Conservation (phyloP, 2,797 vertebrate species). For the Pseudochirops corinnae region DNA sequence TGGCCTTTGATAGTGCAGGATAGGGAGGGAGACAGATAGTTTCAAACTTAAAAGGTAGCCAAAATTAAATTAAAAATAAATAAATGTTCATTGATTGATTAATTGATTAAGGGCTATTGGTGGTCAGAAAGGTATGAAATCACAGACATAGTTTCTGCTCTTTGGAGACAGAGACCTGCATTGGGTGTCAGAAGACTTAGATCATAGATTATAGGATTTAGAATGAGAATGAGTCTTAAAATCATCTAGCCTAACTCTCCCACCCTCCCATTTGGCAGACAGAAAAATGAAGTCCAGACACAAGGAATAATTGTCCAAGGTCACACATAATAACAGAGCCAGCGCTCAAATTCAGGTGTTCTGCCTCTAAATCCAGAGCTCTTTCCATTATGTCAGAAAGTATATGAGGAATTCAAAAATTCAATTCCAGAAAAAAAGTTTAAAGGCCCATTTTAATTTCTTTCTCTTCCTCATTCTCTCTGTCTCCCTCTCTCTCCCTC, state of each 20-base stretch:
- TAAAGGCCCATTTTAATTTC: background rate
- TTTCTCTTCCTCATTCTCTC: background rate
- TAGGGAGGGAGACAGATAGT: background rate
- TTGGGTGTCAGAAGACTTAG: background rate
- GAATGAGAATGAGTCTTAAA: background rate
- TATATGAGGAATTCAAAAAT: background rate
- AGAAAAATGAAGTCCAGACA: background rate
- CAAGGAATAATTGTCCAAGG: background rate
- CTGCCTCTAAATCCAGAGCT: background rate
- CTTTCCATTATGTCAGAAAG: background rate
- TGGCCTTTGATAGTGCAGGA: background rate
- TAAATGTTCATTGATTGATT: background rate
- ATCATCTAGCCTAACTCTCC: background rate
- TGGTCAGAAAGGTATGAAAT: background rate
- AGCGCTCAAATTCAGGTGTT: background rate
- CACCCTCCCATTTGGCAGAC: background rate
- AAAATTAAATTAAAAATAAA: background rate
- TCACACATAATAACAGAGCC: background rate
- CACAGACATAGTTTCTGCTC: background rate
- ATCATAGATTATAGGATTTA: background rate
- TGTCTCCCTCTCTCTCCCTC: too few relatives aligned
- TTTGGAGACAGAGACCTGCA: background rate
- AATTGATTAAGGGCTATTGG: background rate
- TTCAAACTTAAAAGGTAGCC: background rate
- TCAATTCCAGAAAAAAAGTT: background rate